phyloP scores from a whole-genome alignment of 2,113 vertebrate genomes.

The Campylomormyrus tamandua region DNA sequence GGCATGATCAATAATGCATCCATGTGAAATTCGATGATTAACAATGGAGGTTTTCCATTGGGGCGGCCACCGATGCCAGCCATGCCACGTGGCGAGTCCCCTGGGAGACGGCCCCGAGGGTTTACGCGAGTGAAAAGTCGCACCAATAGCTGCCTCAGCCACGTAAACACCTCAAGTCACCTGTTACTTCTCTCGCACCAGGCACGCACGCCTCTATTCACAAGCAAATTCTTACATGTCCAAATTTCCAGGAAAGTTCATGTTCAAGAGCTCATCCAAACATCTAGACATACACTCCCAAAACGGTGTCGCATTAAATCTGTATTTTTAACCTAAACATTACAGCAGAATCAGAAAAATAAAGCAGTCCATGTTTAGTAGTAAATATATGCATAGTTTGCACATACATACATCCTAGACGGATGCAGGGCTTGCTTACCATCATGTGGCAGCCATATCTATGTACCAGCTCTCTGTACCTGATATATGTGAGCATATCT shows the following conservation, averaged over 20 bases:
- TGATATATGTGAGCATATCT: neutral
- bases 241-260: neutral
- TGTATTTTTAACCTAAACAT: neutral
- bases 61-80: neutral
- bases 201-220: neutral
- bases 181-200: neutral
- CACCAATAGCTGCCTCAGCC: neutral
- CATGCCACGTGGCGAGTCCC: neutral
- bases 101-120: neutral
- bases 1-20: neutral
- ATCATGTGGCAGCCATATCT: neutral
- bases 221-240: neutral
- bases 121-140: neutral
- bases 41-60: neutral
- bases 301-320: neutral
- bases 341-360: neutral
- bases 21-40: neutral
- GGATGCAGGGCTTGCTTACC: neutral
- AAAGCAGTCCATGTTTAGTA: neutral
- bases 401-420: neutral
- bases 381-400: neutral
- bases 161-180: neutral
- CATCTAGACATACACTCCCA: neutral
- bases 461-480: neutral
- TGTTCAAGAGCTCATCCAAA: neutral